Evolutionary conservation across 2,797 vertebrate genomes (phyloP), one percentile per base, ranked within the genome.

Genomic region (Anableps anableps): DNA sequence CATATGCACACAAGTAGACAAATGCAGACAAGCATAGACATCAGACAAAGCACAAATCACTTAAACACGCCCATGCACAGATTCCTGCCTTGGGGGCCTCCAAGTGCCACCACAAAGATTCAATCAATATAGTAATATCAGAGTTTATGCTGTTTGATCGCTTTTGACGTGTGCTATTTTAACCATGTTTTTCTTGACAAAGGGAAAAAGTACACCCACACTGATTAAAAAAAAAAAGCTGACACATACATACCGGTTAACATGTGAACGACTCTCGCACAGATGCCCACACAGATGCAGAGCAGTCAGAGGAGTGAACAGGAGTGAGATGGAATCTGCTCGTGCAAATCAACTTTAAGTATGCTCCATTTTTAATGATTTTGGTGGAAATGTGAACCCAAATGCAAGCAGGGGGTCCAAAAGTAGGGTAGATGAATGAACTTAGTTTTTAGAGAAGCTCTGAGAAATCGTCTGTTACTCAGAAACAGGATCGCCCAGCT

Each of bases 51-150:
- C 91, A 72, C 87, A 80, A 78, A 90, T 88, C 83, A 82, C 75
- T 80, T 80, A 79, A 88, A 85, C 80, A 85, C 19, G 45, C 81
- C 89, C 80, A 68, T 85, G 87, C 82, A 86, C 62, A 5, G 26
- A 83, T 82, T 86, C 79, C 75, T 66, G 74, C 80, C 81, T 38
- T 47, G 31, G 82, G 86, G 80, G 86, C 84, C 83, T 90, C 80
- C 84, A 87, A 88, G 85, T 92, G 91, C 84, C 84, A 88, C 81
- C 83, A 89, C 78, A 91, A 88, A 91, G 80, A 80, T 80, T 86
- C 84, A 90, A 95, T 94, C 93, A 92, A 93, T 95, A 92, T 83
- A 80, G 79, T 90, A 89, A 93, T 93, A 92, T 92, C 84, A 90
- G 78, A 81, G 89, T 92, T 93, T 87, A 85, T 83, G 84, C 68